Percentiles rank a stretch among this genome's conserved stretches.
Evolutionary conservation across 1,140 invertebrate genomes (phyloP).

Genomic region (Saccostrea glomerata): DNA sequence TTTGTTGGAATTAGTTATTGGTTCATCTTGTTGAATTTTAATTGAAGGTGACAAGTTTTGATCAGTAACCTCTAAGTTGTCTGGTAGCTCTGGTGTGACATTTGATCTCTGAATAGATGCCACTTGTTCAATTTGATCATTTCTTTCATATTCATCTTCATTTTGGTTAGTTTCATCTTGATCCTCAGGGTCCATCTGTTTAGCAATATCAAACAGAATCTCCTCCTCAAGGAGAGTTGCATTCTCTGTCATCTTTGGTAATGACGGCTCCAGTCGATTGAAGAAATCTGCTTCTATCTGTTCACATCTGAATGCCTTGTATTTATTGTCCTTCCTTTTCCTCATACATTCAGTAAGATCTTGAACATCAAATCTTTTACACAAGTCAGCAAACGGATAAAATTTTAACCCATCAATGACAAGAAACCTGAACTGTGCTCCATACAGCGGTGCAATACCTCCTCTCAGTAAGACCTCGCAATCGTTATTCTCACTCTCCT

Average conservation of each 20-base stretch:
- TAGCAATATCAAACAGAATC: slow-evolving; percentile 14
- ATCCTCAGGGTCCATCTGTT: not conserved
- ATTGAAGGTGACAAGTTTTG: not conserved
- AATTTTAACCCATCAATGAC: slow-evolving; percentile 44
- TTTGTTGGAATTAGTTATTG: not conserved
- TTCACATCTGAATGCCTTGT: slow-evolving; percentile 28
- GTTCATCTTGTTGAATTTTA: not conserved
- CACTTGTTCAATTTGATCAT: not conserved
- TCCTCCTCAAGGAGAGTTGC: slow-evolving; percentile 44
- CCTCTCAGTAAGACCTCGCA: slow-evolving; percentile 26
- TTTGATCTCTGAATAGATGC: not conserved
- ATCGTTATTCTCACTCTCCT: not conserved
- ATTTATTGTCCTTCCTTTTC: not conserved
- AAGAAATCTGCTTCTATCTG: slow-evolving; percentile 39
- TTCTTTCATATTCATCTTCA: not conserved
- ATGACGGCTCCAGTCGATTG: slow-evolving; percentile 39
- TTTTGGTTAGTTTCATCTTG: not conserved
- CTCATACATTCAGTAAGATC: slow-evolving; percentile 41
- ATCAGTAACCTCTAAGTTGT: not conserved
- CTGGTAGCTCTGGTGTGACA: not conserved
- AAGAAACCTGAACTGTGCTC: slow-evolving; percentile 42
- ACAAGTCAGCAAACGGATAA: slow-evolving; percentile 35
- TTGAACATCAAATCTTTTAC: slow-evolving; percentile 38
- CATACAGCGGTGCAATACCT: slow-evolving; percentile 39
- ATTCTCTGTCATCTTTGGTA: slow-evolving; percentile 37